These are phyloP conservation scores for Athene noctua DNA, from an alignment of 2,113 vertebrate genomes.

Conservation along the genomic window DNA sequence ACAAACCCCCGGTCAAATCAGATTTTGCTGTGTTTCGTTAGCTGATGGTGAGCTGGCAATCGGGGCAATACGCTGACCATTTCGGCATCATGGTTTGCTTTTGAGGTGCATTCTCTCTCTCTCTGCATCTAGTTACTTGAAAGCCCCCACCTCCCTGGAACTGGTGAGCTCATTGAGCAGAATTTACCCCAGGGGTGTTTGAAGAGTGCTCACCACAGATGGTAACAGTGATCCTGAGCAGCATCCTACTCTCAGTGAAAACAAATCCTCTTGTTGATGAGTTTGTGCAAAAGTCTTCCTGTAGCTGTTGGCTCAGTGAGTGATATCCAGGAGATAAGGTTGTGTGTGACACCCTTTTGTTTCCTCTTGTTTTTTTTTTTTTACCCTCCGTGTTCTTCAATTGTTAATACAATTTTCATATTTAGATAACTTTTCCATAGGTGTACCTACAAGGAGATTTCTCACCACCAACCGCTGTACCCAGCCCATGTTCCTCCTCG, in stretches of 20 bases:
- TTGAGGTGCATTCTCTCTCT: not conserved
- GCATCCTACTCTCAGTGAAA: not conserved
- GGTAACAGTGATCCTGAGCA: not conserved
- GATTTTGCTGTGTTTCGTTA: not conserved
- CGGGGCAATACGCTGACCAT: accelerated
- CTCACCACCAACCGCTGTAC: accelerated
- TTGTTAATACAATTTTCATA: not conserved
- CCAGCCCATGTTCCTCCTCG: not conserved
- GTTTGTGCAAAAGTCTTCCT: not conserved
- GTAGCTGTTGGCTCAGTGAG: no score
- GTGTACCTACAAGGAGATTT: not conserved
- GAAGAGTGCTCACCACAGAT: not conserved
- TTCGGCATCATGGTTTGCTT: not conserved
- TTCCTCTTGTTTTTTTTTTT: no score
- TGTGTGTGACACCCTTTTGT: not conserved
- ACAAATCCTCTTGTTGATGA: not conserved
- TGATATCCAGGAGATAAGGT: not conserved
- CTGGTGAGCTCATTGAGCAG: not conserved
- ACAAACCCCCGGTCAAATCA: not conserved
- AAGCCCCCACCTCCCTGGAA: not conserved
- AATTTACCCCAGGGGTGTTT: no score
- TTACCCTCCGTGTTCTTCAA: no score
- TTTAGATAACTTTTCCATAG: not conserved
- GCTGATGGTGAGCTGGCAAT: not conserved
- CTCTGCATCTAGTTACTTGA: not conserved